Evolutionary conservation across 2,113 vertebrate species (phyloP), one percentile per base, ranked within the genome.

Genomic region (Falcunculus frontatus): DNA sequence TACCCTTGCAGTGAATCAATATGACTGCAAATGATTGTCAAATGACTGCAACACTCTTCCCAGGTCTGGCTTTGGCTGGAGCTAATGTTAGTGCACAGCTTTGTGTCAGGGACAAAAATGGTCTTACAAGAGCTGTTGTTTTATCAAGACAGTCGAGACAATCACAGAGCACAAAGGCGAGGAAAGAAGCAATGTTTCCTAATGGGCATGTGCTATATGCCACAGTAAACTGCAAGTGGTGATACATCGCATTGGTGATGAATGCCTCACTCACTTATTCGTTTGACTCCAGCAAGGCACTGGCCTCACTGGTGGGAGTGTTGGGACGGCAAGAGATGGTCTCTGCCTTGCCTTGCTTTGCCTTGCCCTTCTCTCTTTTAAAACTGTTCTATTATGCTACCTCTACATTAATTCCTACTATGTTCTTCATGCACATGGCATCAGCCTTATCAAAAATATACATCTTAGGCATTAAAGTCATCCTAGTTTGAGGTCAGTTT

Each of bases 251-350:
- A 0, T 2, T 37, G 21, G 12, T 62, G 11, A 44, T 32, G 26
- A 59, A 55, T 30, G 23, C 3, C 25, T 11, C 4, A 0, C 20
- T 46, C 9, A 16, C 7, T 44, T 10, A 21, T 1, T 59, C 5
- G 11, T 68, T 55, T 73, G 8, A 49, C 9, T 44, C 47, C 12
- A 84, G 14, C 6, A 64, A 59, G 33, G 10, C 44, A 9, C 4
- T 50, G 29, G 14, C 6, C 12, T 76, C 8, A 5, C 0, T 29
- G 5, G 12, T 84, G 47, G 12, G 16, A 65, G 13, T 44, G 9
- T 21, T 5, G 44, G 33, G 20, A 55, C 14, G 11, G 8, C 21
- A 12, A 26, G 32, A 72, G 18, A 4, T 47, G 15, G 10, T 35
- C 56, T n/a, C n/a, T n/a, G n/a, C 26, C n/a, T 29, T 39, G 37